Base-by-base conservation (phyloP, 2,797 vertebrate genomes). In the Gallinago solitaria region DNA sequence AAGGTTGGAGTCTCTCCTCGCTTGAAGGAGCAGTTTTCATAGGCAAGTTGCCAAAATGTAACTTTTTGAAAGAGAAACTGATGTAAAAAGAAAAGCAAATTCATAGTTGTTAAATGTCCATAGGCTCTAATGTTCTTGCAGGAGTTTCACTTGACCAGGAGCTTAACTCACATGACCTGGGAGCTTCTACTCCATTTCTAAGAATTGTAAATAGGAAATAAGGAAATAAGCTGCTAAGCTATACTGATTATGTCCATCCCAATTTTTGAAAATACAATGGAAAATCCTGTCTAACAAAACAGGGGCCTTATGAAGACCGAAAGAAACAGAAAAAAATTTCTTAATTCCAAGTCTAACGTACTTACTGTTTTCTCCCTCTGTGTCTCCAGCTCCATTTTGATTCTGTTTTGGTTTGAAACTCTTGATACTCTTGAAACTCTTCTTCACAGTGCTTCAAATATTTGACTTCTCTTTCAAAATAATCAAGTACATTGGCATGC, bases 391-490 rank as follows among this genome's bases (percentile, higher is more conserved):
- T 98, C 96, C 67, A 85, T 73, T 53, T 96, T 83, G 75, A 4
- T 97, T 96, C 97, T 98, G 74, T 98, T 79, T 97, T 97, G 1
- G 69, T 89, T 96, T 97, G 97, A 82, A 96, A 88, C 56, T 97
- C 90, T 53, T 93, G 94, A 78, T 96, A 97, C 4, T 90, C 83
- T 56, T 45, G 47, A 41, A 84, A 76, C 25, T 96, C 87, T 91
- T 98, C 96, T 82, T 98, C 94, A 69, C 97, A 93, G 39, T 98
- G 98, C 48, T 97, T 97, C 89, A 99, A 93, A 32, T 98, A 96
- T 20, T 98, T 98, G 93, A 98, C 97, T 97, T 99, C 98, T 96
- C 97, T 98, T 86, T 99, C 97, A 51, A 99, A 98, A 97, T 98
- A 99, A 86, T 97, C 91, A 73, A 90, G 97, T 86, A 99, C 25